Base-by-base conservation (phyloP, 2,797 vertebrate species). In the Pseudochaenichthys georgianus region DNA sequence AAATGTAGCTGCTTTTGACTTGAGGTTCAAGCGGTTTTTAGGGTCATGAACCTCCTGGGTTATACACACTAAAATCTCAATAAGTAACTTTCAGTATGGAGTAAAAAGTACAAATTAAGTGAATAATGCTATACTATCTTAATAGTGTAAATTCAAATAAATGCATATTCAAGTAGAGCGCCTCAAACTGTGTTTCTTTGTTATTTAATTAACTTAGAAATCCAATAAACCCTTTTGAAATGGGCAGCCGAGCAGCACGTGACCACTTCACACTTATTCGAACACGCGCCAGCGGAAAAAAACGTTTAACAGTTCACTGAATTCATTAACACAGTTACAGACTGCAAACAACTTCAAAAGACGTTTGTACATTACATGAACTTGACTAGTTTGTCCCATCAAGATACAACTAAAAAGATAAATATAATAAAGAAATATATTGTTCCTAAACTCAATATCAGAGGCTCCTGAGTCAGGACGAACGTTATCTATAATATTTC, bases 241-340 rank as follows among this genome's bases (percentile, higher is more conserved):
- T 28, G 38, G 64, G 11, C 66, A 64, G 34, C 34, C 6, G 9
- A 3, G 54, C 54, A 28, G 61, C 84, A 83, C 78, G 72, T 52
- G 84, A 73, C 48, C 78, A 31, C 43, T 52, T 81, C 78, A 64
- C 77, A 67, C 73, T 34, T 34, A 0, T 70, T 4, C 42, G n/a
- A 4, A 42, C 52, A 50, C 47, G 47, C 52, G 17, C 43, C 66
- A 21, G 13, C 34, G 31, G 42, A 38, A 38, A 45, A 17, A 45
- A 66, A n/a, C 6, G 4, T 15, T 3, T 19, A 21, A 60, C 67
- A 73, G 3, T 1, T 8, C 19, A 45, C 11, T 15, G 3, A 9
- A 45, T 11, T 9, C 4, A 11, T 10, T 1, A 59, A 5, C 34
- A 10, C 16, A 19, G 3, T 3, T 28, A 51, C 31, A 42, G 12